A percentile compares a stretch with the other conserved stretches of the same genome.
These are phyloP conservation scores for Crepidodera aurea DNA, from an alignment of 2,888 invertebrate species.

Conservation along the genomic window DNA sequence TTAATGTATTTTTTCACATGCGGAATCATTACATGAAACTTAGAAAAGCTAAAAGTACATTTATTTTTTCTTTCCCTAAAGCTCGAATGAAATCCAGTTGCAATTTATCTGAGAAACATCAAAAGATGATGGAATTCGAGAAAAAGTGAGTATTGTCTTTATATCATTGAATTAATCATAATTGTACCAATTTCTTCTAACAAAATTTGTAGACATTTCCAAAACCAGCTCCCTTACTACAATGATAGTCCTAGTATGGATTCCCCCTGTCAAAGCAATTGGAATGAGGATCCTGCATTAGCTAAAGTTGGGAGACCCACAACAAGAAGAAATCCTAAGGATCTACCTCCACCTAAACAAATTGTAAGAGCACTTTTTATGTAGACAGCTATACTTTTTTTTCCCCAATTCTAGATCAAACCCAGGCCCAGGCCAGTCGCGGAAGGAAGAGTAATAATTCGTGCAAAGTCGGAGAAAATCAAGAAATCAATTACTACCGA, in stretches of 20 bases:
- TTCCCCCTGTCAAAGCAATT: background rate
- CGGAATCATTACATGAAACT: conserved; percentile 60
- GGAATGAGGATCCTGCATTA: background rate
- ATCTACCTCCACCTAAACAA: conserved; percentile 12
- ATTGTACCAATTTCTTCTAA: no score
- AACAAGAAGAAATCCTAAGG: conserved; percentile 35
- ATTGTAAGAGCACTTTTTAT: conserved; percentile 2
- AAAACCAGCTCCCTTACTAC: conserved; percentile 20
- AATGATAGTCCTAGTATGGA: background rate
- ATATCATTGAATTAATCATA: background rate
- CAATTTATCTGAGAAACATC: conserved; percentile 30
- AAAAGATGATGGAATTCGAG: conserved; percentile 23
- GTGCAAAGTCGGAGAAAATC: background rate
- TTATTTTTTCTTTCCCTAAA: conserved; percentile 57
- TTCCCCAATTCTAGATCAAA: background rate
- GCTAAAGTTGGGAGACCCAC: conserved; percentile 23
- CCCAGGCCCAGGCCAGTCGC: no score
- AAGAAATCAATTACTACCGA: background rate
- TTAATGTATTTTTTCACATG: conserved; percentile 59
- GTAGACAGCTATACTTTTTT: background rate
- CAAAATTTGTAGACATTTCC: conserved; percentile 30
- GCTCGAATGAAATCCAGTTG: conserved; percentile 41
- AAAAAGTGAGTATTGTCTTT: conserved; percentile 26
- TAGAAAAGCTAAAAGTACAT: conserved; percentile 55
- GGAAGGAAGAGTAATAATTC: no score